Conservation (phyloP, 2,797 vertebrate genomes). For the Myotis daubentonii region DNA sequence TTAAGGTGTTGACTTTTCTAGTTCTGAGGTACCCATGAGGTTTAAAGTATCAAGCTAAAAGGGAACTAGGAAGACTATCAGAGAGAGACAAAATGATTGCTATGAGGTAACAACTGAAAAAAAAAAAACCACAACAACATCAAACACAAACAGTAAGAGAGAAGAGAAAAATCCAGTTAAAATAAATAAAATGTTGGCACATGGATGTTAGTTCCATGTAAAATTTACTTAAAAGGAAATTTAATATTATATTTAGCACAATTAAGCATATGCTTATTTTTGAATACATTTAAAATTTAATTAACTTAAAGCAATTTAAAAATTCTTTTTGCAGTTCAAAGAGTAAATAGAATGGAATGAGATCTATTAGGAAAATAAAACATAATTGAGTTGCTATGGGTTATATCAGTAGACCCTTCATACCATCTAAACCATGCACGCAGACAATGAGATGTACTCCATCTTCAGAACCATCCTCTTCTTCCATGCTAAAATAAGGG, state of each 20-base stretch:
- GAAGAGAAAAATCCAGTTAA: conserved; percentile 35
- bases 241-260: conserved; percentile 28
- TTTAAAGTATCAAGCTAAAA: conserved; percentile 40
- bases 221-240: conserved; percentile 48
- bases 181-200: neutral
- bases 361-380: conserved; percentile 37
- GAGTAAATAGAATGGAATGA: conserved; percentile 41
- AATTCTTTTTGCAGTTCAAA: conserved; percentile 27
- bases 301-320: conserved; percentile 37
- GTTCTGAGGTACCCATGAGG: neutral
- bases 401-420: conserved; percentile 33
- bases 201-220: conserved; percentile 10
- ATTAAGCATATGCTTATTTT: conserved; percentile 36
- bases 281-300: conserved; percentile 41
- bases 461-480: conserved; percentile 93
- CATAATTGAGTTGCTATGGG: neutral
- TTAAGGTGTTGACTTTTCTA: neutral
- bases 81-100: conserved; percentile 15
- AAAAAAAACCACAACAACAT: neutral
- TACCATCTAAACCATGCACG: conserved; percentile 98
- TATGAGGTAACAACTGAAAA: neutral
- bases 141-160: neutral
- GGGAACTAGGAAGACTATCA: neutral
- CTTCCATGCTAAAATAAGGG: conserved; percentile 97
- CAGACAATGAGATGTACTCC: conserved; percentile 98